A percentile compares a stretch with the other conserved stretches of the same genome.
phyloP scores from a whole-genome alignment of 2,888 invertebrate genomes.

The Panopea generosa region DNA sequence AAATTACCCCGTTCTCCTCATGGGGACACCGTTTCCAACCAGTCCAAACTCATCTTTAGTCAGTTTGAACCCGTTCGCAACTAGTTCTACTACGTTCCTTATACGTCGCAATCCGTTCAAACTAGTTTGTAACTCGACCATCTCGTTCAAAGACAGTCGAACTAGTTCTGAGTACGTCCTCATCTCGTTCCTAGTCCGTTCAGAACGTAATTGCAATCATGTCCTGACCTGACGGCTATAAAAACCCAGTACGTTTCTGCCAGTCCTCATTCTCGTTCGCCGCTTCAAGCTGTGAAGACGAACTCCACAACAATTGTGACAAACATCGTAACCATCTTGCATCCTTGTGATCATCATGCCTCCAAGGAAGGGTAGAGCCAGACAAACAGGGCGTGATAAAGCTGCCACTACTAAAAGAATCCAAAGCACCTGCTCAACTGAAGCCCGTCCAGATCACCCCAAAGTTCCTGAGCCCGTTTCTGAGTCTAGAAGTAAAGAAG shows the following conservation, averaged over 20 bases:
- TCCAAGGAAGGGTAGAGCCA: not conserved
- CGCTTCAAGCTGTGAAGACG: no score
- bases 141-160: no score
- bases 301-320: no score
- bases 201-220: not conserved
- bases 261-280: not conserved
- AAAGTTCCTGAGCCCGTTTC: not conserved
- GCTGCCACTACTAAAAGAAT: not conserved
- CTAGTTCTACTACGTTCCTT: constrained; percentile 1
- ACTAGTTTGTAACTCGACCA: not conserved
- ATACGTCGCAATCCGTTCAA: not conserved
- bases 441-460: constrained; percentile 2
- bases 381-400: not conserved
- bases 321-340: no score
- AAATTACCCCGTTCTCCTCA: no score
- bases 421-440: not conserved
- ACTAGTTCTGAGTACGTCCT: no score
- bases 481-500: not conserved
- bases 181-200: no score
- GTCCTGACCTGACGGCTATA: not conserved
- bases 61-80: constrained; percentile 6
- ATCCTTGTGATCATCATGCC: not conserved
- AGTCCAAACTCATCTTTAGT: constrained; percentile 14
- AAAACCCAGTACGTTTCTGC: constrained; percentile 1
- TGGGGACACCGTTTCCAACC: constrained; percentile 15